Conservation (phyloP, 2,888 invertebrate species). For the Lumbricus terrestris region DNA sequence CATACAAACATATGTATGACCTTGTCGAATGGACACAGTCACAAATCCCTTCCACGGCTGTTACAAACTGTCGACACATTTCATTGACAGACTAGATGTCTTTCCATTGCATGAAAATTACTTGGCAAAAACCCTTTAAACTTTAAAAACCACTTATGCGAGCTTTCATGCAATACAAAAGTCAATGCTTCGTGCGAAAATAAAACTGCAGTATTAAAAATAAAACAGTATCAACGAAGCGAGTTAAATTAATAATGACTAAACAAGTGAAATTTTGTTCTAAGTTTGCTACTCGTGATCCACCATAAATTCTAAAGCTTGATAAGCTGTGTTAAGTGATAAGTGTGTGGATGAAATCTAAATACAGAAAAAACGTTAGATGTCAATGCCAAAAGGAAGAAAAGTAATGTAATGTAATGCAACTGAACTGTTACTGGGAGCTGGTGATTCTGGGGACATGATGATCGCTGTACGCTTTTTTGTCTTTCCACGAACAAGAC, state of each 20-base stretch:
- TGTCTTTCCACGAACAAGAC: not conserved
- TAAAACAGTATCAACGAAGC: not conserved
- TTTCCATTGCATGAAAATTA: no score
- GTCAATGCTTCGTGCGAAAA: no score
- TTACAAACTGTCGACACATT: no score
- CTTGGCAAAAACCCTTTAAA: no score
- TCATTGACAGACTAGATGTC: no score
- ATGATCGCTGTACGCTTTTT: not conserved
- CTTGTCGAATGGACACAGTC: no score
- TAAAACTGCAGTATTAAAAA: not conserved
- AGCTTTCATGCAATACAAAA: no score
- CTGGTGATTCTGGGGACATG: not conserved
- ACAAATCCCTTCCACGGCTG: no score
- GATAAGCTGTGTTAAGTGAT: no score
- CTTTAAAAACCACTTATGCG: no score
- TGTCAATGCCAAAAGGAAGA: not conserved
- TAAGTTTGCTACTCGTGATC: not conserved
- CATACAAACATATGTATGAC: no score
- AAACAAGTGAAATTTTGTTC: not conserved
- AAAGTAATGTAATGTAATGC: not conserved
- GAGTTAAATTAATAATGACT: not conserved
- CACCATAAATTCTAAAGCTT: not conserved
- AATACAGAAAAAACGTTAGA: not conserved
- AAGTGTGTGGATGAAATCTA: not conserved
- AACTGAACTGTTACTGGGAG: not conserved